Conservation (phyloP, 2,113 vertebrate genomes). For the Oxygymnocypris stewartii region DNA sequence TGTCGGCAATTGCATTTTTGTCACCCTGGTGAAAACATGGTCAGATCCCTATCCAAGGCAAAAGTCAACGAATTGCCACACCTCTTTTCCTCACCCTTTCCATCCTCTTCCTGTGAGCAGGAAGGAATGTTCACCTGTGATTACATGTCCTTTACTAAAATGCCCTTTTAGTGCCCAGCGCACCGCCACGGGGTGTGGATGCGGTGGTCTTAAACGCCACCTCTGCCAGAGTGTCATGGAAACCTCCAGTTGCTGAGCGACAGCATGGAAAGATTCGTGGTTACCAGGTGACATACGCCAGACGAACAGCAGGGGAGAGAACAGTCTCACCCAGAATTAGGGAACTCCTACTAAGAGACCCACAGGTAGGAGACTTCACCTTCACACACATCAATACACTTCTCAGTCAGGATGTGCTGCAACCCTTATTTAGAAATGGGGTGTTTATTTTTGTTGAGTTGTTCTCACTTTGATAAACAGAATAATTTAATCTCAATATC, state of each 20-base stretch:
- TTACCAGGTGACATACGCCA: slow-evolving; percentile 95
- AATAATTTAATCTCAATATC: not conserved
- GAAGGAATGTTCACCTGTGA: slow-evolving; percentile 73
- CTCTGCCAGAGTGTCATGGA: slow-evolving; percentile 92
- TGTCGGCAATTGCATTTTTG: not conserved
- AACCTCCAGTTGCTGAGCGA: slow-evolving; percentile 87
- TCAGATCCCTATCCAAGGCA: not conserved
- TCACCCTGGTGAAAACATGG: not conserved
- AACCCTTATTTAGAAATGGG: not conserved
- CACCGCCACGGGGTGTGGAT: slow-evolving; percentile 92
- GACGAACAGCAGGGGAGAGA: slow-evolving; percentile 87
- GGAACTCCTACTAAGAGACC: slow-evolving; percentile 92
- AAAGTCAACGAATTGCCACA: not conserved
- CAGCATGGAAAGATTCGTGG: slow-evolving; percentile 94
- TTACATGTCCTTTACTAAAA: slow-evolving; percentile 81
- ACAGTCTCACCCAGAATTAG: slow-evolving; percentile 89
- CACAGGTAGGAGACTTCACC: slow-evolving; percentile 80
- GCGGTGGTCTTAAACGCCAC: slow-evolving; percentile 95
- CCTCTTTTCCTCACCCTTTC: slow-evolving; percentile 57
- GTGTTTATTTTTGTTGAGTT: not conserved
- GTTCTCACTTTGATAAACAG: not conserved
- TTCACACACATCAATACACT: not conserved
- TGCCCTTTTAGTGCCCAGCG: slow-evolving; percentile 98
- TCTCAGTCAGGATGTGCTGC: too few species aligned
- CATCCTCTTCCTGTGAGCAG: slow-evolving; percentile 66